phyloP scores from a whole-genome alignment of 2,113 vertebrate genomes.

The Agapornis roseicollis region DNA sequence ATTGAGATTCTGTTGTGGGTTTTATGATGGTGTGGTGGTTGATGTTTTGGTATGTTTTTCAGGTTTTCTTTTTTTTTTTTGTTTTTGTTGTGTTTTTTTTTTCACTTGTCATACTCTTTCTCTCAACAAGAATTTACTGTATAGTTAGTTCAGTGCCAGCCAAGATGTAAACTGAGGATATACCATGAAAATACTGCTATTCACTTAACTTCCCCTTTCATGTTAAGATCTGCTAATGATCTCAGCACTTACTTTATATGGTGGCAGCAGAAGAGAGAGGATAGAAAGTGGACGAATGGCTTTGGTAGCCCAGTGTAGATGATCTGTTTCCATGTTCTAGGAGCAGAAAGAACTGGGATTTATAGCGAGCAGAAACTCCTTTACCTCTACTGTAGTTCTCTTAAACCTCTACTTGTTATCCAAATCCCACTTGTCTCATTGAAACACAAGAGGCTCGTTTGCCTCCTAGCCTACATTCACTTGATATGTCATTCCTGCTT shows the following conservation, averaged over 20 bases:
- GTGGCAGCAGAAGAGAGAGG: background rate
- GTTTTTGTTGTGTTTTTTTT: no score
- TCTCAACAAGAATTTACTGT: background rate
- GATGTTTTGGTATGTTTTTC: background rate
- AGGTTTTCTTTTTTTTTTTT: background rate
- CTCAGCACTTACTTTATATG: background rate
- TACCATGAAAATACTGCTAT: background rate
- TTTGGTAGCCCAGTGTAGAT: background rate
- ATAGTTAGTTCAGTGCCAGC: background rate
- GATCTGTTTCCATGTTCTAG: background rate
- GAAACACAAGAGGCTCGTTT: background rate
- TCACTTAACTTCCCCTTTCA: background rate
- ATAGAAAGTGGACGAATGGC: background rate
- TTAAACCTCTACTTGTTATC: background rate
- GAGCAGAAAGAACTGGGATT: background rate
- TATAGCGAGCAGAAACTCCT: background rate
- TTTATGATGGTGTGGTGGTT: background rate
- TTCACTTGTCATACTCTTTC: rapidly evolving
- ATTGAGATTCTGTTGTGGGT: background rate
- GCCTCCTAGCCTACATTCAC: background rate
- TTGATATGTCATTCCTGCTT: background rate
- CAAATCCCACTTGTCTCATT: background rate
- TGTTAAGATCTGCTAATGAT: background rate
- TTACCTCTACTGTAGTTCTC: background rate
- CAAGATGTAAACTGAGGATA: background rate